Evolutionary conservation across 1,140 invertebrate species (phyloP), one percentile per base, ranked within the genome.

Genomic region (Mesaphorura yosii): DNA sequence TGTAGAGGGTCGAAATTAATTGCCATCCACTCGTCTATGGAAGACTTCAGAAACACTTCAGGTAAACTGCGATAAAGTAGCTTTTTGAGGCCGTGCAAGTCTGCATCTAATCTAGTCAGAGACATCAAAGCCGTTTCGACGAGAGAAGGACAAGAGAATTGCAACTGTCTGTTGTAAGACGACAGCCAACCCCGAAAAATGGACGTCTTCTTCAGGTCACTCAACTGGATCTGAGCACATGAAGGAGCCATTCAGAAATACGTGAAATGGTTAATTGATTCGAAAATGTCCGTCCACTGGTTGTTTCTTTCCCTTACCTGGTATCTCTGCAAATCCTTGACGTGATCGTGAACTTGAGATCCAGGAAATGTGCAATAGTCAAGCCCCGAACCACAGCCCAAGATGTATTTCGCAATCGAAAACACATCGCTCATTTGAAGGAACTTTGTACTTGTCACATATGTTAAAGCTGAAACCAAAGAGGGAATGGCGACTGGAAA

Each of bases 401-500:
- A 51, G 25, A 55, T 37, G 14, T 58, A 44, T 19, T 47, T 37
- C 10, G 60, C 64, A 26, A 58, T 44, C 12, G 55, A 38, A 40
- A 64, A 48, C 26, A 65, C 34, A 19, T 49, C 41, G 17, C 59
- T 50, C 58, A 58, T 59, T 46, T 26, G 29, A 19, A 48, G 25
- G 54, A 42, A 15, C 48, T 42, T 28, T 40, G 48, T 19, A 65
- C 58, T 17, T 69, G 53, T 48, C 51, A 70, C 25, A 59, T 40
- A 27, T 74, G 63, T 66, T 69, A 74, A 12, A 70, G 72, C 25
- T 78, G 67, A 42, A 68, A 72, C 75, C 28, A 87, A 65, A 47
- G 81, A 84, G 4, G 81, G 81, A n/a, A 83, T 61, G 12, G 72
- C 76, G 22, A 75, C 72, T 14, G 81, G 81, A 7, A 83, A 64